Percentiles rank a stretch among this genome's conserved stretches.
These are phyloP conservation scores for Zelostemma sp. DNA, from an alignment of 1,140 invertebrate species.

Conservation along the genomic window DNA sequence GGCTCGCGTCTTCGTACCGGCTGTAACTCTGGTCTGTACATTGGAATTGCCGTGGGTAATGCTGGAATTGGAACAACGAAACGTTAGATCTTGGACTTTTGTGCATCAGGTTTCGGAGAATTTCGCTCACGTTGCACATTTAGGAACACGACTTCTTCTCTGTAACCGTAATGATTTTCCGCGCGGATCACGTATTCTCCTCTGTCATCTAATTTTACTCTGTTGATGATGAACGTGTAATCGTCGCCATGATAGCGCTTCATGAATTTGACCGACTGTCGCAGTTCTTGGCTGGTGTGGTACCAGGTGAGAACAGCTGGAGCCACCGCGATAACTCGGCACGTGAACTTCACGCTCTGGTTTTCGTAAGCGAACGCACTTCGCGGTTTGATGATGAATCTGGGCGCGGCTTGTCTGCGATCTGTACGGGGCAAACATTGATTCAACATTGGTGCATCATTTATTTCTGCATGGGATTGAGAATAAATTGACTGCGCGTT, in stretches of 20 bases:
- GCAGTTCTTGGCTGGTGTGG: conserved; percentile 92
- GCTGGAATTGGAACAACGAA: conserved; percentile 70
- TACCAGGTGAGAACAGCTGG: conserved; percentile 96
- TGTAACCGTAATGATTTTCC: conserved; percentile 97
- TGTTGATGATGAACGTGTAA: conserved; percentile 97
- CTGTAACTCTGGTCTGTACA: conserved; percentile 81
- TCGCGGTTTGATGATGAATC: conserved; percentile 96
- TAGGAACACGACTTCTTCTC: conserved; percentile 96
- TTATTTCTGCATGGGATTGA: too few relatives aligned
- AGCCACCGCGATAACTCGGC: conserved; percentile 94
- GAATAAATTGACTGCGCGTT: neutral
- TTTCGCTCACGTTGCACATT: conserved; percentile 91
- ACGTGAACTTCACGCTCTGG: conserved; percentile 97
- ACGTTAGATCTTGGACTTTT: conserved; percentile 9
- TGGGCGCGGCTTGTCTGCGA: conserved; percentile 95
- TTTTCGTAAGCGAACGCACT: conserved; percentile 97
- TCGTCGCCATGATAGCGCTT: conserved; percentile 96
- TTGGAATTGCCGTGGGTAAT: conserved; percentile 83
- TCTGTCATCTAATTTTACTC: conserved; percentile 93
- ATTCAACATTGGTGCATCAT: conserved; percentile 19
- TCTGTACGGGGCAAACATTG: conserved; percentile 73
- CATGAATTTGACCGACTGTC: conserved; percentile 99
- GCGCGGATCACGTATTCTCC: conserved; percentile 98
- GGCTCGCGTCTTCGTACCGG: conserved; percentile 82
- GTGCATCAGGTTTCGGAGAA: conserved; percentile 2